phyloP scores from a whole-genome alignment of 2,113 vertebrate genomes.

The Rhabdomys dilectus region DNA sequence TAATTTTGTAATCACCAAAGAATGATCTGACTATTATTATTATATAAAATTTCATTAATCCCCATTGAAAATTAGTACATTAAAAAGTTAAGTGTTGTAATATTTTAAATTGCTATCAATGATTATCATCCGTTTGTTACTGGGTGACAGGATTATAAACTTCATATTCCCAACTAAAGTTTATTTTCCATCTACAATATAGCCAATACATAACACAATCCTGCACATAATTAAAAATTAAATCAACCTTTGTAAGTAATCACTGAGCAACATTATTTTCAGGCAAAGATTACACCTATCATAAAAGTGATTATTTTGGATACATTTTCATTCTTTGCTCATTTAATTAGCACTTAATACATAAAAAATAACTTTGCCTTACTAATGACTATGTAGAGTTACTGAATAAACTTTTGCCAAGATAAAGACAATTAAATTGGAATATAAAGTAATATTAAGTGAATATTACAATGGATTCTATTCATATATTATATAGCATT shows the following conservation, averaged over 20 bases:
- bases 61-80: not conserved
- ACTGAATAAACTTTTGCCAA: not conserved
- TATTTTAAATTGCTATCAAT: not conserved
- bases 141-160: not conserved
- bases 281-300: not conserved
- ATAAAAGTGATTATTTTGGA: not conserved
- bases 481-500: not conserved
- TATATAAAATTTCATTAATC: not conserved
- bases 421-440: not conserved
- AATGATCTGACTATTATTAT: not conserved
- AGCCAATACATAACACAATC: conserved; percentile 35
- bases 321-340: not conserved
- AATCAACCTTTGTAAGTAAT: not conserved
- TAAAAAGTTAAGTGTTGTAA: not conserved
- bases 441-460: not conserved
- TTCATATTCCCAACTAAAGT: not conserved
- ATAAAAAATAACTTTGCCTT: not conserved
- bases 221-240: not conserved
- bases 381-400: not conserved
- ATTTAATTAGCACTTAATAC: not conserved
- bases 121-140: not conserved
- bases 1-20: not conserved
- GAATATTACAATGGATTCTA: not conserved
- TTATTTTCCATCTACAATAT: not conserved
- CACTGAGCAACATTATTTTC: not conserved